Evolutionary conservation across 2,797 vertebrate genomes (phyloP).

Genomic region (Amazonetta brasiliensis): DNA sequence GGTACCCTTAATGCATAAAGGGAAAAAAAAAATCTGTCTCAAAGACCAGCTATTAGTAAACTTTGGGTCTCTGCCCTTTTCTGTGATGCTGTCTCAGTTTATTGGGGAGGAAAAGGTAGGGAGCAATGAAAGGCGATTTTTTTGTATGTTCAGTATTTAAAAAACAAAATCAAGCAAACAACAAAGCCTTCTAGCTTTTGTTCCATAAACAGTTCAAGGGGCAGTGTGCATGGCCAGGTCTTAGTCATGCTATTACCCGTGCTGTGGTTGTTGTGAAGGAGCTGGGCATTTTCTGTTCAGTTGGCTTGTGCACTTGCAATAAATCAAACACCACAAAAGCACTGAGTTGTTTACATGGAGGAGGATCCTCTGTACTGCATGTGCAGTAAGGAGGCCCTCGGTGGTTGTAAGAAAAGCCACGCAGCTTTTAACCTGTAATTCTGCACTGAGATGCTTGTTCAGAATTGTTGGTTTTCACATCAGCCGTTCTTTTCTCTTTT

Average conservation of each 20-base stretch:
- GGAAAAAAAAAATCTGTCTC: neutral
- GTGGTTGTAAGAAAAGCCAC: neutral
- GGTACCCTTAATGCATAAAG: neutral
- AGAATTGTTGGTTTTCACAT: neutral
- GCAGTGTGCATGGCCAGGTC: rapidly evolving
- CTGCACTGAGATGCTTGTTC: neutral
- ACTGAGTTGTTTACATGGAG: neutral
- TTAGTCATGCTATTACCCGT: neutral
- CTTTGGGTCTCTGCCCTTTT: neutral
- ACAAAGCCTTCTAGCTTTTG: neutral
- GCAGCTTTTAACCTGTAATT: rapidly evolving
- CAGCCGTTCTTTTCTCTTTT: neutral
- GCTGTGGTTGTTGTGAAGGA: neutral
- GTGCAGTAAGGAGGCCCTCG: neutral
- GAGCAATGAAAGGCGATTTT: neutral
- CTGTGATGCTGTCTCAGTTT: neutral
- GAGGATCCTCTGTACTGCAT: neutral
- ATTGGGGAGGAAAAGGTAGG: neutral
- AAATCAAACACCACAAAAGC: neutral
- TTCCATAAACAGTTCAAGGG: neutral
- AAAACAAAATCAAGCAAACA: neutral
- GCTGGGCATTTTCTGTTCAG: neutral
- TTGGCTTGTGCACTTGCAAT: neutral
- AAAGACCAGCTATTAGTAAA: neutral
- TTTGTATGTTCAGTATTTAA: neutral